Percentiles rank a stretch among this genome's conserved stretches.
Evolutionary conservation across 2,113 vertebrate genomes (phyloP).

Genomic region (Nettapus auritus): DNA sequence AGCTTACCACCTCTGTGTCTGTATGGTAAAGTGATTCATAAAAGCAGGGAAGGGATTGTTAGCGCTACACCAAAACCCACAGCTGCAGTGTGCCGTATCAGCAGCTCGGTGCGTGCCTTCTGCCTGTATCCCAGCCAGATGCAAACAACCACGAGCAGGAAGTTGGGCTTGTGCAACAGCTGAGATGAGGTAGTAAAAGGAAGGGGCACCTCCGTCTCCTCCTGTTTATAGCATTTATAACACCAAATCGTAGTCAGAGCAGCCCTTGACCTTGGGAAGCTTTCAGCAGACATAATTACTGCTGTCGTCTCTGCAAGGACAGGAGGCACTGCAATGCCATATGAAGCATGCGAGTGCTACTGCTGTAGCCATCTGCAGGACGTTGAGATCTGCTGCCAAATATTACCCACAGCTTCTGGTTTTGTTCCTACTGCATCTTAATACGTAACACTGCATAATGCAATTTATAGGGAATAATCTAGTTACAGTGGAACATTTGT

Average conservation of each 20-base stretch:
- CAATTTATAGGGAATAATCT: constrained; percentile 40
- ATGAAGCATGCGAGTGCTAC: not conserved
- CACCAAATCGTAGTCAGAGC: not conserved
- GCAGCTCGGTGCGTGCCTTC: fast-evolving
- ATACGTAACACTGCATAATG: not conserved
- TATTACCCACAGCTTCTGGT: not conserved
- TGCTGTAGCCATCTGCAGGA: not conserved
- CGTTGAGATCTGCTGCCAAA: not conserved
- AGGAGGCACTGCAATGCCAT: not conserved
- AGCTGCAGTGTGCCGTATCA: fast-evolving
- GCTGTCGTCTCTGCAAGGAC: not conserved
- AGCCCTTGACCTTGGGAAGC: not conserved
- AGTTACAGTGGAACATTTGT: constrained; percentile 29
- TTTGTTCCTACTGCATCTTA: not conserved
- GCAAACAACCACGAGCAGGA: not conserved
- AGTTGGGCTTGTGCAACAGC: not conserved
- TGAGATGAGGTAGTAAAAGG: not conserved
- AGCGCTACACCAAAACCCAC: not conserved
- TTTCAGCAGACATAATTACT: not conserved
- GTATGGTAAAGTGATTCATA: not conserved
- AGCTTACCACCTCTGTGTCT: not conserved
- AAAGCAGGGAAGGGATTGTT: not conserved
- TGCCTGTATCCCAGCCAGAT: not conserved
- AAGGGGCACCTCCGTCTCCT: not conserved
- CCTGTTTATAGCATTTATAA: not conserved